Evolutionary conservation across 2,797 vertebrate genomes (phyloP).

Genomic region (Acrossocheilus wenchowensis): DNA sequence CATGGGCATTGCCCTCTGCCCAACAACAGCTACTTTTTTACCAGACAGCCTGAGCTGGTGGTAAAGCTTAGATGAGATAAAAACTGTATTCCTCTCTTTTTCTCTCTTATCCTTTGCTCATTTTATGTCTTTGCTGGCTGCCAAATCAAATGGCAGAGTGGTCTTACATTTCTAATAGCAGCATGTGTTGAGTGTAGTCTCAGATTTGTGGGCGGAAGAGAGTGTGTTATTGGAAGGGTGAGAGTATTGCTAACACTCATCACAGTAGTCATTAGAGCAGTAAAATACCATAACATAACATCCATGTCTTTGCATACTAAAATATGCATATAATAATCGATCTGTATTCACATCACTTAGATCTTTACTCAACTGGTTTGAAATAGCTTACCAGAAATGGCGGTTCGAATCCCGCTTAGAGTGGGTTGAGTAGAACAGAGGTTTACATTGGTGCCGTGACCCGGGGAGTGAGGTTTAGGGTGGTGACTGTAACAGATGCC

Average conservation of each 20-base stretch:
- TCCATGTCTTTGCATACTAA: no score
- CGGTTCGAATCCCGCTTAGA: no score
- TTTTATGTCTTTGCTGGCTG: slow-evolving; percentile 9
- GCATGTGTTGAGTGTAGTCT: slow-evolving; percentile 25
- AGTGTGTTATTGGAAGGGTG: slow-evolving; percentile 16
- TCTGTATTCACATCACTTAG: no score
- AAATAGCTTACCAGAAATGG: no score
- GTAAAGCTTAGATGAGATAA: not conserved
- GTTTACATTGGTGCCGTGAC: no score
- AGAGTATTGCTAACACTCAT: slow-evolving; percentile 31
- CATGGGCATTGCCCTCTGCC: slow-evolving; percentile 71
- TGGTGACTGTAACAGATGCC: no score
- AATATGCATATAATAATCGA: no score
- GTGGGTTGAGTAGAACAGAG: no score
- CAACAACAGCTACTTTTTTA: slow-evolving; percentile 64
- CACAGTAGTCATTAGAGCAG: slow-evolving; percentile 50
- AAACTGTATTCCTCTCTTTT: not conserved
- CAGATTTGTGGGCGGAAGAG: slow-evolving; percentile 19
- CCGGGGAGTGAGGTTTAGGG: no score
- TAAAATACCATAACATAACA: no score
- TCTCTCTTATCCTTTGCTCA: slow-evolving; percentile 13
- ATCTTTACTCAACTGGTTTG: no score
- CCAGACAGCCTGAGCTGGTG: slow-evolving; percentile 7
- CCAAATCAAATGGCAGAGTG: slow-evolving; percentile 2
- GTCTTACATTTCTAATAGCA: not conserved